Evolutionary conservation across 2,113 vertebrate species (phyloP), one percentile per base, ranked within the genome.

Genomic region (Chionis minor): DNA sequence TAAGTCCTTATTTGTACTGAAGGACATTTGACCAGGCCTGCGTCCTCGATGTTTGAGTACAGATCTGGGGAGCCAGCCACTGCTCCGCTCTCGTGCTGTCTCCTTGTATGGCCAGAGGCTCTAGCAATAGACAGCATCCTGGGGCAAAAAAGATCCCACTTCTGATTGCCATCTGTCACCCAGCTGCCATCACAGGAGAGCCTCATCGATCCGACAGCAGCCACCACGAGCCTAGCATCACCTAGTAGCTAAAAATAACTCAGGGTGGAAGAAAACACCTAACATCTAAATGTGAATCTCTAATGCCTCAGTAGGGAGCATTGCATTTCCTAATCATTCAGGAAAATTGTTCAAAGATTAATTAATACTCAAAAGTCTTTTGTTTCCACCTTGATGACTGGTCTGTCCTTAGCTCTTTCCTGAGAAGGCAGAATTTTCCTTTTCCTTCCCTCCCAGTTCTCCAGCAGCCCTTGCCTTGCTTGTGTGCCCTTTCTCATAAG

Each of bases 221-320:
- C 61, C 52, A 52, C 79, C 14, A 62, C 26, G 52, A 91, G 44
- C 44, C 74, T 85, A 66, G 22, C 51, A 55, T 95, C 73, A 82
- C 33, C 3, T 33, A 14, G 23, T 24, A 86, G 59, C 92, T 96
- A 90, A 96, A 94, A 95, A 82, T 96, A 92, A n/a, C 3, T 0
- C 14, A n/a, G 44, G 8, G 38, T 79, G 30, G 24, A 58, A 91
- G 85, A 95, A 92, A 71, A 1, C n/a, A 94, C 88, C 42, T 84
- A 94, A 67, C 72, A 82, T 95, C 92, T 96, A 92, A 94, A 96
- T 95, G 96, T 95, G 96, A 95, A 94, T 94, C 70, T 63, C 38
- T 85, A 84, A 86, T 96, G 84, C 74, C 32, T 96, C 85, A 63
- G 52, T 49, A 75, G 95, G 83, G 89, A 98, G 90, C 82, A 72